phyloP scores from a whole-genome alignment of 2,113 vertebrate genomes.

The Eublepharis macularius region DNA sequence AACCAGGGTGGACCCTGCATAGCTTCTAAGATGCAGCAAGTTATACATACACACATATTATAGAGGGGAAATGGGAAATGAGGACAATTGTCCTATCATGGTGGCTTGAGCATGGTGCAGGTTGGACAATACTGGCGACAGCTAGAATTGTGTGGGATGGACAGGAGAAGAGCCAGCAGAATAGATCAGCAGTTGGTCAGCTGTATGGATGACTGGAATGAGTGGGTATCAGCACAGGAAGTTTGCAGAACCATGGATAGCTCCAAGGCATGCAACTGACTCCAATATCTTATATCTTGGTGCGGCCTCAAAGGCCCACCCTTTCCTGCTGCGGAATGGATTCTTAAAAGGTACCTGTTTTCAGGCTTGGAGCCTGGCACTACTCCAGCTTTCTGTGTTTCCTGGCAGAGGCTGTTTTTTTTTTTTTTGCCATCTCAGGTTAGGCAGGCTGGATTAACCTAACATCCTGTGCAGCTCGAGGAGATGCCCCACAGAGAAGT shows the following conservation, averaged over 20 bases:
- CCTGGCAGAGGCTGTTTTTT: background rate
- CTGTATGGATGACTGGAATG: background rate
- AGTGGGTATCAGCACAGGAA: background rate
- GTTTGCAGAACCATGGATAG: background rate
- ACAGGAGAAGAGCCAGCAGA: background rate
- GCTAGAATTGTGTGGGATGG: background rate
- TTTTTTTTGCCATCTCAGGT: too few relatives aligned
- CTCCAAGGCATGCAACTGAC: too few relatives aligned
- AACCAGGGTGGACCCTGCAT: too few relatives aligned
- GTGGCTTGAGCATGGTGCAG: background rate
- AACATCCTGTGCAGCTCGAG: background rate
- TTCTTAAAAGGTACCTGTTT: background rate
- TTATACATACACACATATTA: too few relatives aligned
- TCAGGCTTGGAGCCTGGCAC: background rate
- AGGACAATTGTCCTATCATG: background rate
- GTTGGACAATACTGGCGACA: background rate
- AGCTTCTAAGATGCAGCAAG: too few relatives aligned
- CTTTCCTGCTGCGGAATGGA: background rate
- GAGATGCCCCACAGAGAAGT: background rate
- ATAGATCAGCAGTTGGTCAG: too few relatives aligned
- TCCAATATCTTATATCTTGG: background rate
- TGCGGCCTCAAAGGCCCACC: background rate
- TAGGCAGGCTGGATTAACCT: background rate
- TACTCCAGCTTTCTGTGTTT: background rate
- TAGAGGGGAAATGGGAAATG: too few relatives aligned